Conservation (phyloP, 2,797 vertebrate genomes). For the Pseudochromis fuscus region DNA sequence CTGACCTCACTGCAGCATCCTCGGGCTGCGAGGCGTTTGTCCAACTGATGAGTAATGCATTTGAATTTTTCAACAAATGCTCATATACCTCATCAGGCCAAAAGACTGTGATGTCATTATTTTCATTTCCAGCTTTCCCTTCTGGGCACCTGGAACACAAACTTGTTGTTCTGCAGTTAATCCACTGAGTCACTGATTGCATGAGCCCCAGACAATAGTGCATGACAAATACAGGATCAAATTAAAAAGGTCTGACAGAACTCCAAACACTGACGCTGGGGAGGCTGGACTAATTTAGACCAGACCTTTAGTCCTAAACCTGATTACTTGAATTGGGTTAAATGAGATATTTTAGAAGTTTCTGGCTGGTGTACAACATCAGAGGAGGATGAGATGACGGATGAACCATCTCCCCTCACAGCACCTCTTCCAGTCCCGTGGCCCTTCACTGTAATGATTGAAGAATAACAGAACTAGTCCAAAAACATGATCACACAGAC, state of each 20-base stretch:
- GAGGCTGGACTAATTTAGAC: constrained; percentile 53
- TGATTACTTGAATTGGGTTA: constrained; percentile 55
- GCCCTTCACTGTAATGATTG: not conserved
- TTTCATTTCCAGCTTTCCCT: constrained; percentile 49
- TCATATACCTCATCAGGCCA: constrained; percentile 23
- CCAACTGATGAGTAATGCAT: constrained; percentile 62
- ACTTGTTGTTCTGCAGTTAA: constrained; percentile 48
- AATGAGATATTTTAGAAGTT: constrained; percentile 45
- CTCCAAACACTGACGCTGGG: constrained; percentile 35
- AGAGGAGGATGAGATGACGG: constrained; percentile 32
- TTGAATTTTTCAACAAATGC: constrained; percentile 31
- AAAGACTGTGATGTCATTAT: constrained; percentile 46
- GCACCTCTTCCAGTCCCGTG: constrained; percentile 24
- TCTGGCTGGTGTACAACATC: constrained; percentile 35
- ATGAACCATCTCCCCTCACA: constrained; percentile 8
- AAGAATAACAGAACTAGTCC: constrained; percentile 7
- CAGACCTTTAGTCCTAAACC: constrained; percentile 49
- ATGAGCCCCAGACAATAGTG: constrained; percentile 46
- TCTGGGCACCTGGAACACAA: constrained; percentile 33
- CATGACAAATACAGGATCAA: constrained; percentile 42
- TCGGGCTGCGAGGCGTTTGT: constrained; percentile 13
- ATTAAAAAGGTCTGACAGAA: constrained; percentile 22
- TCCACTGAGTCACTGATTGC: constrained; percentile 59
- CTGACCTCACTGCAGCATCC: constrained; percentile 9
- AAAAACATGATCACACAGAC: not conserved